Conservation (phyloP, 2,113 vertebrate species). For the Scalopus aquaticus region DNA sequence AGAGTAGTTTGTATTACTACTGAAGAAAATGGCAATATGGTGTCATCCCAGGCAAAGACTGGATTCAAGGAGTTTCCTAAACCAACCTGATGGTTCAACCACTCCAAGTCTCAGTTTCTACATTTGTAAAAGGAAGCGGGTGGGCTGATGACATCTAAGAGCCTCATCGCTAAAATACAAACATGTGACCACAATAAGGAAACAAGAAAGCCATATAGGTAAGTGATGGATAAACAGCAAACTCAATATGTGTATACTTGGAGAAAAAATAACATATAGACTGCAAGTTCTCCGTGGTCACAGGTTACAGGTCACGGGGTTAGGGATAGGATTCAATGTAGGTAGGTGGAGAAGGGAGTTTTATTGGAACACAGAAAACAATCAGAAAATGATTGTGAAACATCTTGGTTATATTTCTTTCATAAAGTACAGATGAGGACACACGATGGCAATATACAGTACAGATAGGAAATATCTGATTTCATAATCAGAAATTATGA, state of each 20-base stretch:
- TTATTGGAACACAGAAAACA: background rate
- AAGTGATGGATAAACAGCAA: background rate
- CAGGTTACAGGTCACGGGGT: background rate
- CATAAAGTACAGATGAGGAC: background rate
- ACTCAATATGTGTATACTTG: background rate
- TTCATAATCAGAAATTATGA: slow-evolving; percentile 43
- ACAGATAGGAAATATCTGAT: background rate
- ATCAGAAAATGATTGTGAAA: background rate
- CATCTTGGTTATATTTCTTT: background rate
- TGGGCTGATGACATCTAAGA: background rate
- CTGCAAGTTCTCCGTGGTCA: background rate
- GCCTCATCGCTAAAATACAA: background rate
- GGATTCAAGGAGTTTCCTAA: background rate
- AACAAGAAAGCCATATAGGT: background rate
- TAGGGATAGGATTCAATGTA: background rate
- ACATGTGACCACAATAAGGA: background rate
- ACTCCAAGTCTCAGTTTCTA: background rate
- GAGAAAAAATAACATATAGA: background rate
- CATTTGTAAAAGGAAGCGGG: background rate
- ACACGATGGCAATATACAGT: background rate
- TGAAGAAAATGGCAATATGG: background rate
- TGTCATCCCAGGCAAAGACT: background rate
- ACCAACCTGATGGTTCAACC: background rate
- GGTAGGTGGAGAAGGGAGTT: background rate
- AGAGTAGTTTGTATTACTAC: background rate